phyloP scores from a whole-genome alignment of 1,140 invertebrate genomes.

The Drosophila mayri region DNA sequence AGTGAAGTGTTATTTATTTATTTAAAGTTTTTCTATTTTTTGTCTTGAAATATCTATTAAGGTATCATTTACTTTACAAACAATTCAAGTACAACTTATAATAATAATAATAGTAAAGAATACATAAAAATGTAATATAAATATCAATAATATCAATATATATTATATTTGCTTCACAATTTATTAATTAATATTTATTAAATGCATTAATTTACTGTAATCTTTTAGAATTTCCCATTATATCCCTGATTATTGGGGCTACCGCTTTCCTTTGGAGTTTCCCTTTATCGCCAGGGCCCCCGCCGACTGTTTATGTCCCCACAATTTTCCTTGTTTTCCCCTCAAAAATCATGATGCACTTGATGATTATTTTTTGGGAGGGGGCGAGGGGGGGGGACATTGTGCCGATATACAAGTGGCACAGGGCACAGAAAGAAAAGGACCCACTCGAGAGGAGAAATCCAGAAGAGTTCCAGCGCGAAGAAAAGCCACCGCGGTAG shows the following conservation, averaged over 20 bases:
- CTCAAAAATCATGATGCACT: conserved; percentile 18
- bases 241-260: not conserved
- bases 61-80: no score
- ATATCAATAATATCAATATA: no score
- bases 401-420: conserved; percentile 57
- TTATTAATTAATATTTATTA: not conserved
- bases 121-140: no score
- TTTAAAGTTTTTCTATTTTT: not conserved
- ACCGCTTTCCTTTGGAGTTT: conserved; percentile 1
- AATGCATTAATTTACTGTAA: not conserved
- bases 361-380: conserved; percentile 10
- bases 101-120: no score
- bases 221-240: not conserved
- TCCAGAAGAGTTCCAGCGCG: conserved; percentile 18
- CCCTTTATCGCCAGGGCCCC: not conserved
- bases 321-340: not conserved
- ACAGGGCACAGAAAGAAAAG: conserved; percentile 44
- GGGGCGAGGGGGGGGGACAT: not conserved
- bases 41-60: no score
- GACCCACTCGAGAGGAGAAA: conserved; percentile 54
- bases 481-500: conserved; percentile 37
- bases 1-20: no score
- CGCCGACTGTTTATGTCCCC: conserved; percentile 7
- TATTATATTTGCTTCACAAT: no score
- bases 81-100: no score